Conservation (phyloP, 2,888 invertebrate species). For the Alsophila aescularia region DNA sequence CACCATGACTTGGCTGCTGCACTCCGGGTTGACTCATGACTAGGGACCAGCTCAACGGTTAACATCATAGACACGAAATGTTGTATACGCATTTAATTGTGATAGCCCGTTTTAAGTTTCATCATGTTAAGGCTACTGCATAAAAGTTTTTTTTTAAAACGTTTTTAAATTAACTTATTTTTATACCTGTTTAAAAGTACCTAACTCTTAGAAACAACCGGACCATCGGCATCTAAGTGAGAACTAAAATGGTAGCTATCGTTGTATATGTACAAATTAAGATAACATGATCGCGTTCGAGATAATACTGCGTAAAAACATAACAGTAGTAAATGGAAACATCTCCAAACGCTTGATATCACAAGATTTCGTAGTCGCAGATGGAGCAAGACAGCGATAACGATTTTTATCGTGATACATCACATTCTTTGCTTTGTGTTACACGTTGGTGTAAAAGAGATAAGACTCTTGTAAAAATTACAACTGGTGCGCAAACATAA, state of each 20-base stretch:
- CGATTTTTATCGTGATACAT: conserved; percentile 49
- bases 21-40: too few species aligned
- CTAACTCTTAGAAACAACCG: too few species aligned
- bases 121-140: too few species aligned
- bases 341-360: conserved; percentile 37
- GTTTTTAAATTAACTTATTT: too few species aligned
- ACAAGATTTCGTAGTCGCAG: conserved; percentile 29
- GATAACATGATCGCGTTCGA: not conserved
- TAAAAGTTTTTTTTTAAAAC: too few species aligned
- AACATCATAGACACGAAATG: too few species aligned
- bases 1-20: too few species aligned
- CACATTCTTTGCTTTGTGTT: conserved; percentile 42
- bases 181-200: too few species aligned
- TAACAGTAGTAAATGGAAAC: conserved; percentile 37
- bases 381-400: conserved; percentile 47
- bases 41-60: too few species aligned
- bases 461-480: conserved; percentile 41
- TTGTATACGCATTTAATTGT: too few species aligned
- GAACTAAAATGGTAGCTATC: not conserved
- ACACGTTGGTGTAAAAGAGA: conserved; percentile 38
- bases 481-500: conserved; percentile 33
- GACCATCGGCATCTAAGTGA: not conserved
- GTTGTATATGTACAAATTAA: not conserved
- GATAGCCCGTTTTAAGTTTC: too few species aligned
- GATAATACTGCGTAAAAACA: conserved; percentile 2